Evolutionary conservation across 2,888 invertebrate genomes (phyloP), one percentile per base, ranked within the genome.

Genomic region (Matsumyia berberina): DNA sequence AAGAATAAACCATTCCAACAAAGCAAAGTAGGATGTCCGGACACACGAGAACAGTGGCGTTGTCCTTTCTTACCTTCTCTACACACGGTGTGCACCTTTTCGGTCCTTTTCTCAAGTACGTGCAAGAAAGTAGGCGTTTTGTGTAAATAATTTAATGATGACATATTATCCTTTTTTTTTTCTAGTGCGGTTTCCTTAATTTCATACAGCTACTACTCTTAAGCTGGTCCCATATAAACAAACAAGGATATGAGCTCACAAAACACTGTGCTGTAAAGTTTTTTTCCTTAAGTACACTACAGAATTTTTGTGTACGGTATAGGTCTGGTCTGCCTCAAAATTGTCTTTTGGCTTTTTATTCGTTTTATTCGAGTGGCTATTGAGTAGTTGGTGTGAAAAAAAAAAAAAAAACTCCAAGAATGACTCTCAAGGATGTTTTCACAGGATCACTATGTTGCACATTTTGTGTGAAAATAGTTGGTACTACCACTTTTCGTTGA

Each of bases 111-210:
- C 42, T 79, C 35, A 74, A 74, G 79, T 79, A 66, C 44, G 49
- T 79, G 55, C 33, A 57, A 57, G 72, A 83, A 83, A 76, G 85
- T 74, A 85, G 85, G 85, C 85, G 74, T 80, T 80, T 80, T 76
- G 85, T 85, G 74, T 80, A 80, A 85, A 85, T 80, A 76, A 74
- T 76, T 85, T 76, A 85, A 80, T 85, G 79, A 85, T 76, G 80
- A 80, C 85, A 80, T 70, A 76, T 85, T 85, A 85, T 85, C 80
- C 72, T 53, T 72, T 51, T 74, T n/a, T 66, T 44, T 44, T 53
- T 60, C 31, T 57, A 24, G 64, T 72, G 24, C 51, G 55, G 69
- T 37, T 82, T 70, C 57, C 64, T 82, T 82, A 82, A 82, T 82
- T 82, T 66, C 51, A 72, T 55, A 44, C 70, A 69, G 35, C 57